Conservation (phyloP, 1,140 invertebrate species). For the Nylanderia fulva region DNA sequence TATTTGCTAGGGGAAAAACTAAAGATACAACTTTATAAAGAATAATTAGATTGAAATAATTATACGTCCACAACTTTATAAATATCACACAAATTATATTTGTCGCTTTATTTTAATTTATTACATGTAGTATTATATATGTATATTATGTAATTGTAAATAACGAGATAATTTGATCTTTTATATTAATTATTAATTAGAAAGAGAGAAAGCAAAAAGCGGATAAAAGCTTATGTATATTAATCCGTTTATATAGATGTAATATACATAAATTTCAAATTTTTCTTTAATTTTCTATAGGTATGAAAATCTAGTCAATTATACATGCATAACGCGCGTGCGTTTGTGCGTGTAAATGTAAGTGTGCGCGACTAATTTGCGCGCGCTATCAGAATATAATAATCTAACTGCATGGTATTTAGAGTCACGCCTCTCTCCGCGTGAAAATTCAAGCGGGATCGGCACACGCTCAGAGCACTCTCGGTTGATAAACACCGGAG, state of each 20-base stretch:
- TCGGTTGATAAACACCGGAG: conserved; percentile 30
- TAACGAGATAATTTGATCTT: not conserved
- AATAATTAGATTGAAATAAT: not conserved
- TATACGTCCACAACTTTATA: conserved; percentile 8
- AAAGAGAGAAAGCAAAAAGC: no score
- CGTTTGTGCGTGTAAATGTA: no score
- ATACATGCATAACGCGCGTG: no score
- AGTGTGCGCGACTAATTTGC: no score
- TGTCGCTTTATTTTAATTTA: not conserved
- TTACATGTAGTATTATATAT: not conserved
- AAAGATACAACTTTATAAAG: not conserved
- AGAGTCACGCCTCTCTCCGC: not conserved
- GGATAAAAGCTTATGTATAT: no score
- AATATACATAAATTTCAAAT: no score
- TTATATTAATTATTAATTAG: not conserved
- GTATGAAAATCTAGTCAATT: no score
- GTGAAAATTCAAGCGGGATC: conserved; percentile 25
- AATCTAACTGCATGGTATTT: not conserved
- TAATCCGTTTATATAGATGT: no score
- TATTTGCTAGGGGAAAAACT: no score
- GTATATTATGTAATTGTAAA: no score
- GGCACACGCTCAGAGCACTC: not conserved
- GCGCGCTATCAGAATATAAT: not conserved
- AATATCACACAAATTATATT: not conserved
- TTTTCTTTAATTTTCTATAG: no score